Conservation (phyloP, 2,113 vertebrate genomes). For the Muscicapa adusta region DNA sequence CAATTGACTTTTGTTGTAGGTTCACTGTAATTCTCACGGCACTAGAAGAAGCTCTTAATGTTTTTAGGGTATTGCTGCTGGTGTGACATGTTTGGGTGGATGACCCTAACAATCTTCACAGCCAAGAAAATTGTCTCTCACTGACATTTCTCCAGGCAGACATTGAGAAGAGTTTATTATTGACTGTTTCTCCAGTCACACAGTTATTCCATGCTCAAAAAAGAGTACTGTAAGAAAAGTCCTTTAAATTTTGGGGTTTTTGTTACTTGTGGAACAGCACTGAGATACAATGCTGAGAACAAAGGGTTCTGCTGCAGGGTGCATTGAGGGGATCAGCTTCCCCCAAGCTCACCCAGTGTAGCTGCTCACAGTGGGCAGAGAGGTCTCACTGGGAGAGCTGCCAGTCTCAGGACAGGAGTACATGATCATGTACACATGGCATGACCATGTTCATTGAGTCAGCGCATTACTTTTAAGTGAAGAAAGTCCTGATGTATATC, state of each 20-base stretch:
- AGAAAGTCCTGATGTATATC: neutral
- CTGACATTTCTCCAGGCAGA: neutral
- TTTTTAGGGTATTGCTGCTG: neutral
- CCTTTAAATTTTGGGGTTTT: neutral
- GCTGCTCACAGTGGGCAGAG: neutral
- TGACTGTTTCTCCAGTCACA: neutral
- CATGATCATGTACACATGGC: neutral
- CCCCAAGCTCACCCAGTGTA: neutral
- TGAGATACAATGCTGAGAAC: neutral
- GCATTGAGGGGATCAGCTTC: accelerated
- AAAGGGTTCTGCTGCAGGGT: neutral
- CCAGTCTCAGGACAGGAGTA: neutral
- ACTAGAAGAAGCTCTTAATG: neutral
- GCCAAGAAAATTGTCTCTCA: neutral
- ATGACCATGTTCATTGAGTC: accelerated
- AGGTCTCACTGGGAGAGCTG: neutral
- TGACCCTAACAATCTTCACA: neutral
- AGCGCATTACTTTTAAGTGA: neutral
- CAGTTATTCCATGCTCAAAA: neutral
- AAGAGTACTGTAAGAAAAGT: neutral
- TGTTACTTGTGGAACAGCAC: neutral
- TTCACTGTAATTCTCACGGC: neutral
- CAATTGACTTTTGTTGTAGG: neutral
- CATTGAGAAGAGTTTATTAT: neutral
- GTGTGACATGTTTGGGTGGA: neutral